Conservation (phyloP, 2,113 vertebrate species). For the Tachuris rubrigastra region DNA sequence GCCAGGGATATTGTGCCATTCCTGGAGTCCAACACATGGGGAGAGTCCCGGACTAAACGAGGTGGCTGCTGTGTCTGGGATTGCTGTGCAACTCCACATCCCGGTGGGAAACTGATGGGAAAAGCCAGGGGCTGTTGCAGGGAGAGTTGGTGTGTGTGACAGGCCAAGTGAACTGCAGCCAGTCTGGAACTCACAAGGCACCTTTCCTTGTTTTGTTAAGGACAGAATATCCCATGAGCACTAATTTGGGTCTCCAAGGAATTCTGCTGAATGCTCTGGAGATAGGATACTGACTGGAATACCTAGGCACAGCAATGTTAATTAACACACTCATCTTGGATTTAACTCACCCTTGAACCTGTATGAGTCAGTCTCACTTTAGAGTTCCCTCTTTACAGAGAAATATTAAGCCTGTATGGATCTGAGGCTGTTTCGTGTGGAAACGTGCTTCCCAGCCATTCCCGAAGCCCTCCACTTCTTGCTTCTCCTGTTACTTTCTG, state of each 20-base stretch:
- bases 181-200: fast-evolving
- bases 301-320: fast-evolving
- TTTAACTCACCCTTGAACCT: background rate
- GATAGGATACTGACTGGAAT: background rate
- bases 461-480: background rate
- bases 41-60: fast-evolving
- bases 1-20: fast-evolving
- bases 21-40: fast-evolving
- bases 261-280: background rate
- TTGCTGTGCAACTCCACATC: fast-evolving
- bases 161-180: background rate
- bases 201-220: background rate
- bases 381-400: background rate
- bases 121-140: background rate
- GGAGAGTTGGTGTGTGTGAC: background rate
- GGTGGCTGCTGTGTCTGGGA: background rate
- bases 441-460: background rate
- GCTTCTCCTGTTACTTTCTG: background rate
- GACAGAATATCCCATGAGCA: fast-evolving
- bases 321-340: background rate
- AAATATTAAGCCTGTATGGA: fast-evolving
- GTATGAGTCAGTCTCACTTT: background rate
- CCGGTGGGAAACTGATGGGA: background rate
- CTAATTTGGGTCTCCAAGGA: background rate
- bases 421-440: background rate